Evolutionary conservation across 2,113 vertebrate genomes (phyloP), one percentile per base, ranked within the genome.

Genomic region (Calidris pygmaea): DNA sequence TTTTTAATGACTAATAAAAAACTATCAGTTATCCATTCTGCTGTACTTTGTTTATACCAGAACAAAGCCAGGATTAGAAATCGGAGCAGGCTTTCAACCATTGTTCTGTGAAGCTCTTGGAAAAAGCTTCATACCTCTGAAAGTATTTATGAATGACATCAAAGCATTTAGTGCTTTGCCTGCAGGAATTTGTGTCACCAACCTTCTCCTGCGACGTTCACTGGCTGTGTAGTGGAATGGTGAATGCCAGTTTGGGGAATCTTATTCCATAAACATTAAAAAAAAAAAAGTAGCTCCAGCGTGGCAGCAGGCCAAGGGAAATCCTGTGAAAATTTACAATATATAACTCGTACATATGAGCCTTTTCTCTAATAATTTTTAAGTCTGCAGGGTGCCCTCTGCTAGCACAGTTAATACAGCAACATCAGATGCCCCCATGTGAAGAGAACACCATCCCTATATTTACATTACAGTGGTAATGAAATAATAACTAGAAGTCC

Each of bases 281-380:
- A 45, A 37, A 71, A 47, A 87, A 22, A 16, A 32, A 32, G 6
- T 55, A 63, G 21, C 47, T 63, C 12, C 47, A 63, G 34, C 34
- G 15, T 4, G 14, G 34, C 39, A 71, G 74, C 66, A 66, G 29
- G 41, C 29, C n/a, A 55, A 55, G 75, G 47, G 53, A 87, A 70
- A 78, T 22, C 26, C 21, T 62, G 65, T 17, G 34, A 70, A 78
- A 70, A 62, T 37, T 70, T 60, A 34, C 21, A 27, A 17, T 8
- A 9, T 35, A 17, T 52, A 68, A 78, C 21, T 17, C 1, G 0
- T 16, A 68, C 1, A 0, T 43, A 17, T 35, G 32, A 70, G 37
- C 22, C 22, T 43, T 41, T 48, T 47, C 32, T 65, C 34, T 39
- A 24, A 43, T 50, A 29, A 50, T 67, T 14, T 60, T 63, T 22